Conservation (phyloP, 2,888 invertebrate species). For the Sesia bembeciformis region DNA sequence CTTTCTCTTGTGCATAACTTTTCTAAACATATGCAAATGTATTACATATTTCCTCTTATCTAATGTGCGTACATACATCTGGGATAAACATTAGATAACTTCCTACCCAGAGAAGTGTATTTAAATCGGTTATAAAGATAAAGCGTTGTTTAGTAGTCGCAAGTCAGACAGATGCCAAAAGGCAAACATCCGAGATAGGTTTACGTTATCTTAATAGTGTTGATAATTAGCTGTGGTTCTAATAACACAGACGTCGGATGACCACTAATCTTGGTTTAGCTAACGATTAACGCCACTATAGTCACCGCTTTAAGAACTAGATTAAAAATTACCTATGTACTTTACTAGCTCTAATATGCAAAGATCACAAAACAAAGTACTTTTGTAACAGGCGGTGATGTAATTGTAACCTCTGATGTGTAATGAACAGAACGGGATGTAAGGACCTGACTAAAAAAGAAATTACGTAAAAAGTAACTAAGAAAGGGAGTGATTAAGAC, state of each 20-base stretch:
- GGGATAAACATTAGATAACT: background rate
- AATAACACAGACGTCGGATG: constrained; percentile 9
- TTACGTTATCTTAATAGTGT: constrained; percentile 35
- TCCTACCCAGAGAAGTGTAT: background rate
- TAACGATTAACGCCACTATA: too few relatives aligned
- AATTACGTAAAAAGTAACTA: too few relatives aligned
- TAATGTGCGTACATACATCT: too few relatives aligned
- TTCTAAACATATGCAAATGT: too few relatives aligned
- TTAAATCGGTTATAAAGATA: background rate
- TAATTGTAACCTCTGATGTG: too few relatives aligned
- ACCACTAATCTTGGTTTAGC: constrained; percentile 7
- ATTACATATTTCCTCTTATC: too few relatives aligned
- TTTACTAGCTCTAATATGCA: background rate
- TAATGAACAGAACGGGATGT: too few relatives aligned
- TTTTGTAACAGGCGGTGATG: too few relatives aligned
- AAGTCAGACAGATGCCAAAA: constrained; percentile 5
- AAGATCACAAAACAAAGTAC: too few relatives aligned
- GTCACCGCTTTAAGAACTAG: background rate
- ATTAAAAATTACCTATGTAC: background rate
- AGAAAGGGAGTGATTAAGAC: too few relatives aligned
- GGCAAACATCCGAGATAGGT: constrained; percentile 29
- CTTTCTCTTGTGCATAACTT: too few relatives aligned
- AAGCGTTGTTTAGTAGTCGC: background rate
- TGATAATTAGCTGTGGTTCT: constrained; percentile 23
- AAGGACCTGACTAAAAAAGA: too few relatives aligned